These are phyloP conservation scores for Pipistrellus pipistrellus DNA, from an alignment of 2,797 vertebrate species.

Conservation along the genomic window DNA sequence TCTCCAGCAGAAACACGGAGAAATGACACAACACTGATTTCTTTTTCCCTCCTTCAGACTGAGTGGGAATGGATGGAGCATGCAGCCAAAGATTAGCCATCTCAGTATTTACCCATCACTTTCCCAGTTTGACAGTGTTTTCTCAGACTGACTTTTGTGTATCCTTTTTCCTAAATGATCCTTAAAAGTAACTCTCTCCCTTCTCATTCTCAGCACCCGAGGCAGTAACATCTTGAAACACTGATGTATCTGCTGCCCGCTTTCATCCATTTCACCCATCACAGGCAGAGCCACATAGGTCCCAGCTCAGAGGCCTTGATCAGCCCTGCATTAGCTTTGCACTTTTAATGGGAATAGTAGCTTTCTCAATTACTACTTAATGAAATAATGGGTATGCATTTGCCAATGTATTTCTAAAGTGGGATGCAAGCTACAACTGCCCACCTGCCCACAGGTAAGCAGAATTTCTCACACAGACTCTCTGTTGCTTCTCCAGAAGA, in stretches of 20 bases:
- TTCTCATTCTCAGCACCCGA: constrained; percentile 81
- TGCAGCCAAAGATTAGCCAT: background rate
- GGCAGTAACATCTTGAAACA: constrained; percentile 82
- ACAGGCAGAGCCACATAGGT: constrained; percentile 86
- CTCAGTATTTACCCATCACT: constrained; percentile 25
- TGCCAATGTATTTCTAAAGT: constrained; percentile 75
- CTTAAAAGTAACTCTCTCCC: constrained; percentile 77
- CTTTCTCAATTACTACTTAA: constrained; percentile 85
- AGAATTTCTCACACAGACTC: background rate
- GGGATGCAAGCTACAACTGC: constrained; percentile 60
- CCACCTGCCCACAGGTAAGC: constrained; percentile 70
- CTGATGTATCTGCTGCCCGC: constrained; percentile 83
- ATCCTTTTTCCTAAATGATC: constrained; percentile 77
- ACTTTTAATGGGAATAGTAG: constrained; percentile 85
- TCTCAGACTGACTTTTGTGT: constrained; percentile 81
- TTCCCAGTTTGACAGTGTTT: constrained; percentile 68
- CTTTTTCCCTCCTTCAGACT: background rate
- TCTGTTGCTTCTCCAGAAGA: constrained; percentile 61
- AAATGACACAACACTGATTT: background rate
- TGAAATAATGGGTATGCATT: constrained; percentile 79
- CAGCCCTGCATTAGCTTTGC: constrained; percentile 85
- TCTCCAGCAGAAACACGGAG: background rate
- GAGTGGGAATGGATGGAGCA: constrained; percentile 24
- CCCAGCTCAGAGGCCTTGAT: constrained; percentile 86
- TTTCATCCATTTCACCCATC: constrained; percentile 89